Evolutionary conservation across 2,797 vertebrate species (phyloP).

Genomic region (Pangasius djambal): DNA sequence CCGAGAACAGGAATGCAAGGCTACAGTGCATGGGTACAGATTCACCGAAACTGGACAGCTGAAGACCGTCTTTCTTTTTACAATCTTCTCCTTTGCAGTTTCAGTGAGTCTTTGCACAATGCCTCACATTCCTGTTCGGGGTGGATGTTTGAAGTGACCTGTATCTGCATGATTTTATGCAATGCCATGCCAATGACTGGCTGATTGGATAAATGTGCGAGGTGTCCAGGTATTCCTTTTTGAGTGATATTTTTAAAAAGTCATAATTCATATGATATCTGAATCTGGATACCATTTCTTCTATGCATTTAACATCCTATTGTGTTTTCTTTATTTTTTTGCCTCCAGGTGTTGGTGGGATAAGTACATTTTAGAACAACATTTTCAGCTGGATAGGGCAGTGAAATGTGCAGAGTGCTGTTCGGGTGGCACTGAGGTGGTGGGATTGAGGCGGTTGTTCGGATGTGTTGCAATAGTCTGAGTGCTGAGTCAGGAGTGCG

Average conservation of each 20-base stretch:
- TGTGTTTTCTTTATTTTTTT: not conserved
- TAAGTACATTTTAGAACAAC: not conserved
- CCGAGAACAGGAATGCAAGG: not conserved
- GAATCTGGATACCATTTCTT: not conserved
- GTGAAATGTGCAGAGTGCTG: not conserved
- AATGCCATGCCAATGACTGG: not conserved
- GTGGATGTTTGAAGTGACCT: not conserved
- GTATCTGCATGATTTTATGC: not conserved
- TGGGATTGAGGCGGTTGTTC: slow-evolving; percentile 31
- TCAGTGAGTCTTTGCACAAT: not conserved
- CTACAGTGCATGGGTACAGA: not conserved
- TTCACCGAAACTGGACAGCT: not conserved
- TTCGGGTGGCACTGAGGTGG: slow-evolving; percentile 22
- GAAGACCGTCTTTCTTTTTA: too few species aligned
- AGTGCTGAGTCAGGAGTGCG: slow-evolving; percentile 75
- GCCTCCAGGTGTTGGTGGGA: not conserved
- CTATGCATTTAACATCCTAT: not conserved
- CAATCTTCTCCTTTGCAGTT: too few species aligned
- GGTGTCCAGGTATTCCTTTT: not conserved
- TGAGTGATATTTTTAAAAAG: not conserved
- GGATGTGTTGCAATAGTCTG: slow-evolving; percentile 47
- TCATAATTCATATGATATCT: not conserved
- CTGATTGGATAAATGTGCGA: not conserved
- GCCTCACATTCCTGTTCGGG: not conserved
- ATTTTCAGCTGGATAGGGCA: too few species aligned